Base-by-base conservation (phyloP, 2,888 invertebrate genomes). In the Portevinia maculata region DNA sequence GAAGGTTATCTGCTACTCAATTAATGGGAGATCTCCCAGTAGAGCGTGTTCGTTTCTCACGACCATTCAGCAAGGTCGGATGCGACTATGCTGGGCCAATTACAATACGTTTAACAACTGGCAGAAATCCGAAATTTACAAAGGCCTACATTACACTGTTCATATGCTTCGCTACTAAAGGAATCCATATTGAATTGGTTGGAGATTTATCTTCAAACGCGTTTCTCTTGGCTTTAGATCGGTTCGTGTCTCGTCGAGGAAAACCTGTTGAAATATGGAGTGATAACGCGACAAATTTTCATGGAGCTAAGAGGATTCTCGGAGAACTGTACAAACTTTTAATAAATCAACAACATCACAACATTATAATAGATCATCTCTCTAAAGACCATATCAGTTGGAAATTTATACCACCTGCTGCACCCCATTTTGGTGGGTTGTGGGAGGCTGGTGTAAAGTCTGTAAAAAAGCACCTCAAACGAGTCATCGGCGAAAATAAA, bases 111-210 rank as follows among this genome's bases (percentile, higher is more conserved):
- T 8, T 69, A 15, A 39, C 17, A 17, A 53, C 62, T 13, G 55
- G 70, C 6, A 15, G 71, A 53, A 83, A 76, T 34, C 60, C 83
- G 1, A 65, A 37, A 52, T 53, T 46, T 9, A 21, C 53, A 6
- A 78, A 81, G 37, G 55, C 65, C 0, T 83, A 74, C 21, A 71
- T 75, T 4, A 71, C 67, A 3, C 6, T 75, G 0, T 83, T 84
- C 44, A 74, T 81, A 7, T 81, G 81, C 19, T 60, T 78, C 8
- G 41, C 59, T 1, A 84, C 84, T 0, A 67, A 78, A 1, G 81
- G 59, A 1, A 69, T 78, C 11, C 84, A 71, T 13, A 1, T 73
- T 2, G 69, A 78, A 24, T n/a, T 84, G 5, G 39, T 59, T 7
- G 52, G 78, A 0, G 75, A 84, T 41, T 37, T 75, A 2, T 50